Base-by-base conservation (phyloP, 2,797 vertebrate genomes). In the Mallotus villosus region DNA sequence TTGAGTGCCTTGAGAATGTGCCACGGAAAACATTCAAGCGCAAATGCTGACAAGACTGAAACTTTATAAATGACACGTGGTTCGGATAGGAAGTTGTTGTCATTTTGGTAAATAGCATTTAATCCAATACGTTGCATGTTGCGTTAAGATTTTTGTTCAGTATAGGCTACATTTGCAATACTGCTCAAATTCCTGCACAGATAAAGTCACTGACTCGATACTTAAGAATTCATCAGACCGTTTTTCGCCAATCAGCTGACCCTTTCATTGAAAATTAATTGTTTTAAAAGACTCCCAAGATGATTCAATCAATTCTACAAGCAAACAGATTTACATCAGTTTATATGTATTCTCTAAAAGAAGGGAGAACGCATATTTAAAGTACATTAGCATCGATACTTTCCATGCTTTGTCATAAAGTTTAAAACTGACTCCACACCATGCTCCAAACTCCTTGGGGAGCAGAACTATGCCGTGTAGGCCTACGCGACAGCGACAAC, bases 1-100 rank as follows among this genome's bases (percentile, higher is more conserved):
- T 83, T 94, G 69, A 84, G 71, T 66, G 78, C 73, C 0, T 83
- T 94, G 76, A 82, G 78, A 75, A 89, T 63, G 60, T 71, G 79
- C 55, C 75, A 76, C 1, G 58, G 65, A 78, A 22, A 76, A 14
- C 24, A 69, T 29, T 87, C 78, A 14, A 57, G 21, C 65, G 2
- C 21, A 14, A 3, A 70, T 32, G 71, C 19, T 53, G 19, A 67
- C 65, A 29, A 12, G 3, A 24, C 4, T 67, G 7, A 27, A 29
- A 51, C 49, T 27, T 21, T 51, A 22, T 51, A 14, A 63, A 34
- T 63, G 29, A 46, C 41, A 14, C 11, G 12, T 2, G 41, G 11
- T 46, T 46, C 41, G 12, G 12, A 46, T 3, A 12, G 41, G 41
- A 46, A 12, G 41, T 46, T 46, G 12, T 46, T 14, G 41, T 14